Base-by-base conservation (phyloP, 2,888 invertebrate species). In the Drosophila maculinotata region DNA sequence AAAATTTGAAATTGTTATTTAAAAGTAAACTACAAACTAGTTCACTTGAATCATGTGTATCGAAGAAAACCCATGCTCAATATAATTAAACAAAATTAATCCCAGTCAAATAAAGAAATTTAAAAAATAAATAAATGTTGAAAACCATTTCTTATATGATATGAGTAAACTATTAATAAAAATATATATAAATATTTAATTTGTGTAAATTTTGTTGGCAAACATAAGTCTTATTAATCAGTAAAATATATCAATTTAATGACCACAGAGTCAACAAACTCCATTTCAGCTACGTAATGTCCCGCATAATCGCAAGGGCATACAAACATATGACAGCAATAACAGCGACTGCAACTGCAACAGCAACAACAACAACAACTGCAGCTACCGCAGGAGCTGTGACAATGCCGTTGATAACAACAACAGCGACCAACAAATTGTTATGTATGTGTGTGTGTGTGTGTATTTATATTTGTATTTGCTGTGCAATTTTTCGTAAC, bases 401-500 rank as follows among this genome's bases (percentile, higher is more conserved):
- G 65, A 72, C 72, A 75, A 64, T 75, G 76, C 65, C 42, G 69
- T 69, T 73, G 72, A 76, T 76, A 73, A 75, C 45, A 57, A 52
- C 60, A 48, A 39, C 41, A 23, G 23, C 20, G 14, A 25, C 39
- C 62, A 71, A 47, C 66, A 66, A 70, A 71, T 72, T 54, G 69
- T 39, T 59, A 26, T 8, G 15, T 36, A 14, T 12, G 20, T 23
- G 23, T 36, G 12, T 12, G 26, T 25, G 26, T n/a, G n/a, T n/a
- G n/a, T n/a, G n/a, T n/a, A n/a, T n/a, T n/a, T n/a, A n/a, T n/a
- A n/a, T n/a, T n/a, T n/a, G n/a, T n/a, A n/a, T n/a, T n/a, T n/a
- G 52, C 57, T 60, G 41, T 59, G 84, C 63, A 66, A 62, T 63
- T 59, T 72, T 64, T 41, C 25, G 49, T 51, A 45, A 60, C 79